phyloP scores from a whole-genome alignment of 2,888 invertebrate genomes.

The Brenthis ino region DNA sequence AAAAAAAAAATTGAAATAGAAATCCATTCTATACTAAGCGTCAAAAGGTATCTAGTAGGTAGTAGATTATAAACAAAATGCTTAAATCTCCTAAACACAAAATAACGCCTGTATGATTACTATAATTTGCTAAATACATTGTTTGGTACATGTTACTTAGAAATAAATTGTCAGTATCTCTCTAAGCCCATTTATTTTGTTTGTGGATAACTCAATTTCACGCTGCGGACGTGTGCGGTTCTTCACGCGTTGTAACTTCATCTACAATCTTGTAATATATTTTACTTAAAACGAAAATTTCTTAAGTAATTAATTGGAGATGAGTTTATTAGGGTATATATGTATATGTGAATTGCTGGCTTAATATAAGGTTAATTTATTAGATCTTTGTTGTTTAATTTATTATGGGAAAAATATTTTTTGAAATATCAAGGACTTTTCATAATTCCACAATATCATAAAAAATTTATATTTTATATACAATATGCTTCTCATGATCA shows the following conservation, averaged over 20 bases:
- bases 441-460: too few relatives aligned
- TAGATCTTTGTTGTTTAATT: not conserved
- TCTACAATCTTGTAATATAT: not conserved
- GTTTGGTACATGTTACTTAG: constrained; percentile 13
- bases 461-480: too few relatives aligned
- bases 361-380: not conserved
- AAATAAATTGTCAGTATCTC: constrained; percentile 15
- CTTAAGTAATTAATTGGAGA: constrained; percentile 9
- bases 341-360: too few relatives aligned
- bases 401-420: too few relatives aligned
- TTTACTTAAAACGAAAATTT: constrained; percentile 3
- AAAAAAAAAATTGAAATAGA: too few relatives aligned
- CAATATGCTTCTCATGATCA: too few relatives aligned
- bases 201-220: constrained; percentile 32
- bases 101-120: not conserved
- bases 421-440: too few relatives aligned
- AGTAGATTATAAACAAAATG: too few relatives aligned
- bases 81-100: too few relatives aligned
- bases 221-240: constrained; percentile 22
- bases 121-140: constrained; percentile 19
- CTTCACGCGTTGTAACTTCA: not conserved
- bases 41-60: too few relatives aligned
- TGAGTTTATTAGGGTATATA: not conserved
- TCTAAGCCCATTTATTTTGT: constrained; percentile 26
- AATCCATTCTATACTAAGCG: too few relatives aligned